Evolutionary conservation across 2,888 invertebrate species (phyloP).

Genomic region (Pasiphila rectangulata): DNA sequence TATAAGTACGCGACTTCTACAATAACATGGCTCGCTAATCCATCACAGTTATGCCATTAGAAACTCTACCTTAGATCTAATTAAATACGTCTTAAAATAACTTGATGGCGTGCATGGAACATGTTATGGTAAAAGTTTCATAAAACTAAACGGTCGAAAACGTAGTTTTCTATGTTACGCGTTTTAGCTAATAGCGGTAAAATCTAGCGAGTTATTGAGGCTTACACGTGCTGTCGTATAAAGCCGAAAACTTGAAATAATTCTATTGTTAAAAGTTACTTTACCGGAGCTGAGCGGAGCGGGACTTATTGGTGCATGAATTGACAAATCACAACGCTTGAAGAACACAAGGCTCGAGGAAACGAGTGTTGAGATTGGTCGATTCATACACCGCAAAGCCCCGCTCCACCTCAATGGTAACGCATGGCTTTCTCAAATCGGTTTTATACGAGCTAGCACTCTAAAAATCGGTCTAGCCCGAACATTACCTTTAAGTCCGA

Average conservation of each 20-base stretch:
- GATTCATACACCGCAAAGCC: too few relatives aligned
- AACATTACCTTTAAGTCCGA: constrained; percentile 43
- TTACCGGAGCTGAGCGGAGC: too few relatives aligned
- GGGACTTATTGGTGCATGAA: too few relatives aligned
- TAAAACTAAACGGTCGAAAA: constrained; percentile 44
- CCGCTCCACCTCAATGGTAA: too few relatives aligned
- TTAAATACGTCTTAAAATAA: not conserved
- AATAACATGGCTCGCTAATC: not conserved
- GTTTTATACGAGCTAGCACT: constrained; percentile 9
- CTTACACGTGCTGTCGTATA: constrained; percentile 24
- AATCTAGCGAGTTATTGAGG: constrained; percentile 29
- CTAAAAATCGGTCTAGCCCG: constrained; percentile 28
- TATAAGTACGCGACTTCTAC: constrained; percentile 26
- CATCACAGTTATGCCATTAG: not conserved
- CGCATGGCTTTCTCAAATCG: not conserved
- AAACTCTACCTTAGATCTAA: not conserved
- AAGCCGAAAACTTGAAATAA: too few relatives aligned
- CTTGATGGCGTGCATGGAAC: not conserved
- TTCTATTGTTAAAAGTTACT: too few relatives aligned
- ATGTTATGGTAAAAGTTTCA: constrained; percentile 3
- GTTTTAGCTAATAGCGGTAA: constrained; percentile 28
- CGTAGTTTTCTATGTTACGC: constrained; percentile 54
- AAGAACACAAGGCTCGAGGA: too few relatives aligned
- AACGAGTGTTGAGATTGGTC: too few relatives aligned
- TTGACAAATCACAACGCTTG: too few relatives aligned